Evolutionary conservation across 2,888 invertebrate genomes (phyloP).

Genomic region (Philopedon plagiatum): DNA sequence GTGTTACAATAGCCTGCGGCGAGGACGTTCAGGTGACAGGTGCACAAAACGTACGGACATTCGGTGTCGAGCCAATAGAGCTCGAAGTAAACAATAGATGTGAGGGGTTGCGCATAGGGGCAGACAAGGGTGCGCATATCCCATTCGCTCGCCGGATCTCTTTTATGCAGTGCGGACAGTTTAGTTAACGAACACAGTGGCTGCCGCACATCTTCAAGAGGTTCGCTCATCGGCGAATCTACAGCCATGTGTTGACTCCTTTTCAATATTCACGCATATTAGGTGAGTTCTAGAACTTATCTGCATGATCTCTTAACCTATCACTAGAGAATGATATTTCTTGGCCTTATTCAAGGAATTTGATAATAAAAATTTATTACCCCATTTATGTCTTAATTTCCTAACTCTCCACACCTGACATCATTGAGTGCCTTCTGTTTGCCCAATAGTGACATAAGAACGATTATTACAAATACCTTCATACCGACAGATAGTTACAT

Average conservation of each 20-base stretch:
- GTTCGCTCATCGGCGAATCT: conserved; percentile 68
- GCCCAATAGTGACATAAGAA: too few species aligned
- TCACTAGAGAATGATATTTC: neutral
- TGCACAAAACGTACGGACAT: conserved; percentile 55
- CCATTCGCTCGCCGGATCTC: conserved; percentile 58
- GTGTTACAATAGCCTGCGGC: conserved; percentile 56
- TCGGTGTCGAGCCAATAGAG: conserved; percentile 49
- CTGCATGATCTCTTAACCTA: neutral
- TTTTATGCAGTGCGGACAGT: conserved; percentile 64
- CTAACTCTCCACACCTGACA: too few species aligned
- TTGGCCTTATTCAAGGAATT: too few species aligned
- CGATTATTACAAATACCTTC: too few species aligned
- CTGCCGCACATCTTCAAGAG: conserved; percentile 68
- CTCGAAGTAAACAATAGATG: conserved; percentile 64
- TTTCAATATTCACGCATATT: conserved; percentile 64
- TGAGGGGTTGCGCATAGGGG: conserved; percentile 61
- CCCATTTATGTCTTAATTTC: too few species aligned
- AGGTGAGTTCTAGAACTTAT: conserved; percentile 63
- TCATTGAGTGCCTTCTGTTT: too few species aligned
- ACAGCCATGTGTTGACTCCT: conserved; percentile 67
- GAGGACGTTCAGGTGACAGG: conserved; percentile 57
- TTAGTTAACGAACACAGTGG: conserved; percentile 66
- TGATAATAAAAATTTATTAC: too few species aligned
- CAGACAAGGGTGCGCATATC: conserved; percentile 56
- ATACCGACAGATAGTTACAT: too few species aligned